A percentile compares a stretch with the other conserved stretches of the same genome.
phyloP scores from a whole-genome alignment of 2,888 invertebrate genomes.

The Drosophila putrida region DNA sequence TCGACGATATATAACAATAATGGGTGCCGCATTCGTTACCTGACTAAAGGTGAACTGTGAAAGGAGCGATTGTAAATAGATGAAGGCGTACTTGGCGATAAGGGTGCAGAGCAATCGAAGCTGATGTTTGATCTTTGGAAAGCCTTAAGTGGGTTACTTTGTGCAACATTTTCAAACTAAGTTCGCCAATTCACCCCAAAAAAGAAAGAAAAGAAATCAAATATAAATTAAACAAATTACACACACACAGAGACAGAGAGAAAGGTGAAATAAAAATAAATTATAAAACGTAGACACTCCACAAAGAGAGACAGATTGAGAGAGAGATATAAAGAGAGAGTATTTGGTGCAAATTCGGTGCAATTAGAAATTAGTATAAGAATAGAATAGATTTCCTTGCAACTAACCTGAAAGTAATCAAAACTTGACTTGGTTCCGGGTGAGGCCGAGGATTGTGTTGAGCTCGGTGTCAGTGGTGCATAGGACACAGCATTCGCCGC shows the following conservation, averaged over 20 bases:
- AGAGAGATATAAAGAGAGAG: constrained; percentile 56
- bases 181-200: constrained; percentile 77
- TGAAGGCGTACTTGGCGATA: constrained; percentile 85
- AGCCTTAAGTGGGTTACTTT: constrained; percentile 85
- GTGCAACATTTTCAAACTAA: constrained; percentile 85
- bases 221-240: constrained; percentile 48
- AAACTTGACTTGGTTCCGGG: constrained; percentile 82
- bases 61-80: constrained; percentile 85
- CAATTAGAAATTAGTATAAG: constrained; percentile 45
- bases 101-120: constrained; percentile 86
- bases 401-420: constrained; percentile 84
- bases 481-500: constrained; percentile 68
- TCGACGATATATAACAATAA: not conserved
- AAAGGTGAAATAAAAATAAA: constrained; percentile 32
- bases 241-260: constrained; percentile 37
- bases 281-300: constrained; percentile 49
- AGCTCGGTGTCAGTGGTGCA: constrained; percentile 83
- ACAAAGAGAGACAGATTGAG: constrained; percentile 18
- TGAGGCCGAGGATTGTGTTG: constrained; percentile 84
- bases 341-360: constrained; percentile 56
- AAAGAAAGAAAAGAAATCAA: constrained; percentile 64
- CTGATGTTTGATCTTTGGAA: constrained; percentile 85
- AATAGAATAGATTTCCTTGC: not conserved
- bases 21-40: constrained; percentile 77
- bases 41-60: constrained; percentile 85